These are phyloP conservation scores for Speoplatyrhinus poulsoni DNA, from an alignment of 2,113 vertebrate genomes.

Conservation along the genomic window DNA sequence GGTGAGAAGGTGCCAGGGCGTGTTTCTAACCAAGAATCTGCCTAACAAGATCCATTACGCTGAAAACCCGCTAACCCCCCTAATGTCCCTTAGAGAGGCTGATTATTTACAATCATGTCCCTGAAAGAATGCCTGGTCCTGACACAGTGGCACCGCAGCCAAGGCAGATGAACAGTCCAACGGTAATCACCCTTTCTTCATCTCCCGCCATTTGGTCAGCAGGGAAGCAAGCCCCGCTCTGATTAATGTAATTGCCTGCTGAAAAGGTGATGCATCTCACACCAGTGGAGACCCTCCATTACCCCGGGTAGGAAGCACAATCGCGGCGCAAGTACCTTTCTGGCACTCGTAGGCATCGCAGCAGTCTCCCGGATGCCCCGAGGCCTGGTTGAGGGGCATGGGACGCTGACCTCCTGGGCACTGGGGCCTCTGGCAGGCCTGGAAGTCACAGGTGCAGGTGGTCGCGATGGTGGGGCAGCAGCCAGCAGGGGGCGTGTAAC, in stretches of 20 bases:
- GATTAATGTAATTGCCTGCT: slow-evolving; percentile 47
- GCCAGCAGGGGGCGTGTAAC: slow-evolving; percentile 67
- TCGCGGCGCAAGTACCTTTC: slow-evolving; percentile 70
- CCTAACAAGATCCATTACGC: slow-evolving; percentile 10
- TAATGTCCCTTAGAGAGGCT: slow-evolving; percentile 12
- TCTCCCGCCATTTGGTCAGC: slow-evolving; percentile 38
- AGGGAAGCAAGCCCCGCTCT: slow-evolving; percentile 37
- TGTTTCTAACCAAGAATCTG: background rate
- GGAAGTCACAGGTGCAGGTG: slow-evolving; percentile 74
- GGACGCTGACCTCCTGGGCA: slow-evolving; percentile 68
- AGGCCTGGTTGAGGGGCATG: slow-evolving; percentile 59
- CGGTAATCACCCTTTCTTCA: slow-evolving; percentile 47
- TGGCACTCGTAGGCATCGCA: slow-evolving; percentile 76
- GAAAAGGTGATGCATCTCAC: slow-evolving; percentile 34
- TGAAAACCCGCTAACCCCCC: background rate
- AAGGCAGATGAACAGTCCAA: slow-evolving; percentile 42
- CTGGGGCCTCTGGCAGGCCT: slow-evolving; percentile 60
- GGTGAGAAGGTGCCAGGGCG: background rate
- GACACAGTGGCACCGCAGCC: slow-evolving; percentile 10
- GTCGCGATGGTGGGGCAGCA: slow-evolving; percentile 74
- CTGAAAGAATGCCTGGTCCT: slow-evolving; percentile 24
- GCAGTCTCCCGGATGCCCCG: slow-evolving; percentile 76
- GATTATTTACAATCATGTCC: slow-evolving; percentile 22
- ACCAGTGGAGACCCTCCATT: slow-evolving; percentile 29
- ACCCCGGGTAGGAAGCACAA: slow-evolving; percentile 29